Evolutionary conservation across 2,888 invertebrate species (phyloP), one percentile per base, ranked within the genome.

Genomic region (Lissocephala sabroskyi): DNA sequence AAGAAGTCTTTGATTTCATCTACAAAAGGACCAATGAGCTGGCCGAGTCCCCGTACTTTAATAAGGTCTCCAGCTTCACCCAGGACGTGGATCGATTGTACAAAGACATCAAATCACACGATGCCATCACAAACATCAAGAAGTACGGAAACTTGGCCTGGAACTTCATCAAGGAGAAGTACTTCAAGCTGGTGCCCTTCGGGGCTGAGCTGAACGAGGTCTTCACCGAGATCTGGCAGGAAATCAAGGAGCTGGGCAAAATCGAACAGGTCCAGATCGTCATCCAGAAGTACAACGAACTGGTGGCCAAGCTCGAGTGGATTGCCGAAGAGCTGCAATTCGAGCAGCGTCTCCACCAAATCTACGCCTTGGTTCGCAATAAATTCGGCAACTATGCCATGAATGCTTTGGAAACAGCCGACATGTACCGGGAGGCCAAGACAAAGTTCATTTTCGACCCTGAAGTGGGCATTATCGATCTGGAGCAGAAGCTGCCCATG

Each of bases 401-500:
- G 68, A 94, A 93, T 11, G 94, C 94, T 0, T 80, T 95, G 17
- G 91, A 95, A 79, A 91, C 92, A 14, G 93, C 94, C 58, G 93
- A 92, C 76, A 87, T 91, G 57, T 93, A 94, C 78, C 89, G 94
- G 11, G 90, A 91, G 54, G 92, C 94, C 1, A 95, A 95, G 84
- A 95, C 95, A 0, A 92, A 92, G 83, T 95, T 95, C 81, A 87
- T 93, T 45, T 95, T 94, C 83, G 93, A 94, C 79, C 92, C 94
- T 0, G 89, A 90, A 41, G 87, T 88, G 17, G 95, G 95, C 2
- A 85, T 91, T 41, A 89, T 95, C 65, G 87, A 91, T 41, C 85
- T 94, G 39, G 94, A 95, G 73, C 95, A 95, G 75, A 95, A 95
- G 74, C 85, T 96, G 33, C 95, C 95, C 0, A 92, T 95, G 89